phyloP scores from a whole-genome alignment of 53 echinoderm and acorn worm species.

The Stichopus horrens region DNA sequence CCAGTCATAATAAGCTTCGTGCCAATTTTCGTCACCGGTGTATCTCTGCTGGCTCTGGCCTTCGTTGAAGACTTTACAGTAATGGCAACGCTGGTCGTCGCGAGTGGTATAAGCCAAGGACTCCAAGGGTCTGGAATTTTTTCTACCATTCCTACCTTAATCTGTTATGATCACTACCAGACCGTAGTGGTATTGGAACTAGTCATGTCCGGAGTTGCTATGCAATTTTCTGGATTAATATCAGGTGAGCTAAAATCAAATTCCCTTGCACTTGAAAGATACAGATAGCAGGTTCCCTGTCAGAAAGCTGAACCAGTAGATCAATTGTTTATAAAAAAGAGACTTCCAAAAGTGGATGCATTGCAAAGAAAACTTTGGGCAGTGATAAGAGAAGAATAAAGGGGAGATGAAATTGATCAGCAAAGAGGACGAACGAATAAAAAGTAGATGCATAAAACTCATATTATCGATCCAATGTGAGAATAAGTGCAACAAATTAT shows the following conservation, averaged over 20 bases:
- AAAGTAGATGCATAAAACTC: too few relatives aligned
- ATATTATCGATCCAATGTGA: too few relatives aligned
- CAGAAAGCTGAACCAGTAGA: not conserved
- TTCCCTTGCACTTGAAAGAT: not conserved
- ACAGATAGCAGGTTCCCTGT: not conserved
- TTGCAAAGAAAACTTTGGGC: too few relatives aligned
- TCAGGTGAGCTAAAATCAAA: not conserved
- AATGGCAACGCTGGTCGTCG: not conserved
- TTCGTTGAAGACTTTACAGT: not conserved
- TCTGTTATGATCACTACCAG: not conserved
- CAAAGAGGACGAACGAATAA: too few relatives aligned
- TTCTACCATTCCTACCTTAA: not conserved
- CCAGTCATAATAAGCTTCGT: not conserved
- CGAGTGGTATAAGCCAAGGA: not conserved
- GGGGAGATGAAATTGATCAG: too few relatives aligned
- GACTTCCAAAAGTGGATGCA: not conserved
- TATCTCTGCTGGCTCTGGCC: not conserved
- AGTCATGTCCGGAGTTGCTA: not conserved
- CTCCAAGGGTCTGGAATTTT: not conserved
- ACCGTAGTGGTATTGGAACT: not conserved
- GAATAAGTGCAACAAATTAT: too few relatives aligned
- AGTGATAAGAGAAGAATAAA: too few relatives aligned
- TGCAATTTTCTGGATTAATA: constrained; percentile 13
- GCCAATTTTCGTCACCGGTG: not conserved
- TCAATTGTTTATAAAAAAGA: not conserved